A percentile compares a stretch with the other conserved stretches of the same genome.
These are phyloP conservation scores for Seriola aureovittata DNA, from an alignment of 2,113 vertebrate species.

Conservation along the genomic window DNA sequence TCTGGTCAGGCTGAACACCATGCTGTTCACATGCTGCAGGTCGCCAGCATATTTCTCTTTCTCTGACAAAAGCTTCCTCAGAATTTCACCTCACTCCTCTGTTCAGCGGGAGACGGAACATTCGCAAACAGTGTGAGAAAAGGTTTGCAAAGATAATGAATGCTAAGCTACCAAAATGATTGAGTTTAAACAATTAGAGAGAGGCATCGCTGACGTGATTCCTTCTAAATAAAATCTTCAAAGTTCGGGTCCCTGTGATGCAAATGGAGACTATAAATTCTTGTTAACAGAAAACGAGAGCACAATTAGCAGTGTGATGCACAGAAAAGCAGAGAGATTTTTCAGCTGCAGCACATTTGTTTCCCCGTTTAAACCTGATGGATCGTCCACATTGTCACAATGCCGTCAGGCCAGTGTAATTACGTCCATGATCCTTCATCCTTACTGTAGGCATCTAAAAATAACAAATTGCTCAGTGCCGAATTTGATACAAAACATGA, in stretches of 20 bases:
- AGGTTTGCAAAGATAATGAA: conserved; percentile 29
- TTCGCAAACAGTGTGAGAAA: conserved; percentile 25
- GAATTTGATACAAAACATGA: conserved; percentile 21
- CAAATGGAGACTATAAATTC: not conserved
- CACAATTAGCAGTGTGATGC: not conserved
- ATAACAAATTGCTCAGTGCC: not conserved
- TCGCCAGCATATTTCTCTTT: not conserved
- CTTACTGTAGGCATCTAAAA: not conserved
- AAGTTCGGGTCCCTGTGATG: not conserved
- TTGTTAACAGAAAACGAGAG: not conserved
- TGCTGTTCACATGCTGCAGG: conserved; percentile 32
- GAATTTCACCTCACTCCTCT: conserved; percentile 30
- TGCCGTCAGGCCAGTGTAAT: conserved; percentile 18
- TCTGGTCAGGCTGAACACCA: conserved; percentile 20
- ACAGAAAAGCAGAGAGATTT: not conserved
- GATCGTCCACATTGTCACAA: not conserved
- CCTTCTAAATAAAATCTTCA: not conserved
- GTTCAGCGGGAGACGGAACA: conserved; percentile 13
- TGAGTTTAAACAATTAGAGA: conserved; percentile 1
- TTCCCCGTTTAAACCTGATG: conserved; percentile 5
- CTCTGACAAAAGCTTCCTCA: conserved; percentile 20
- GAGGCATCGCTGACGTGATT: not conserved
- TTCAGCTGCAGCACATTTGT: not conserved
- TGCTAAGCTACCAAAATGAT: not conserved
- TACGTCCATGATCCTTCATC: conserved; percentile 4